These are phyloP conservation scores for Dicyrtomina minuta DNA, from an alignment of 2,888 invertebrate species.

Conservation along the genomic window DNA sequence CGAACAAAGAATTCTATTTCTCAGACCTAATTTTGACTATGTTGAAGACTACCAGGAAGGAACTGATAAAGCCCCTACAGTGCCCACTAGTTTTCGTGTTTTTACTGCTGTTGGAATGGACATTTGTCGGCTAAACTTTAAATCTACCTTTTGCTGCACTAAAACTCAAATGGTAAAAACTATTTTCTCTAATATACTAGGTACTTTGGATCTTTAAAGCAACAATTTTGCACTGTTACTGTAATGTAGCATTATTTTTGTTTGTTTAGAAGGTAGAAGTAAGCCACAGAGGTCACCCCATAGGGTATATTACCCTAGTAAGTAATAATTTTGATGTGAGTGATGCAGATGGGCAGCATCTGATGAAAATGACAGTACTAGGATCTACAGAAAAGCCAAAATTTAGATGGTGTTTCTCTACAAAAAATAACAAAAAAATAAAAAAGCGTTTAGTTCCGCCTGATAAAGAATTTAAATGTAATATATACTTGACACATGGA, in stretches of 20 bases:
- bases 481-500: too few relatives aligned
- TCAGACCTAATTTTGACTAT: conserved; percentile 1
- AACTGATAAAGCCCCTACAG: too few relatives aligned
- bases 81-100: not conserved
- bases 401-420: not conserved
- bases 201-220: too few relatives aligned
- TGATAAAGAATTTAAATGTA: not conserved
- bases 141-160: not conserved
- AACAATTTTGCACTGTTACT: not conserved
- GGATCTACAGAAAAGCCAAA: not conserved
- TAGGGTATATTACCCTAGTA: not conserved
- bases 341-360: not conserved
- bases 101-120: conserved; percentile 15
- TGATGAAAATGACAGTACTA: not conserved
- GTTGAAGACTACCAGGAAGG: not conserved
- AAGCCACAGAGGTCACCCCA: too few relatives aligned
- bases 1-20: conserved; percentile 21
- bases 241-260: not conserved
- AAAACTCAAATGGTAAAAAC: conserved; percentile 3
- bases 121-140: not conserved
- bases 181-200: too few relatives aligned
- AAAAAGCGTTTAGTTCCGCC: not conserved
- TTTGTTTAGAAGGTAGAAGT: not conserved
- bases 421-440: not conserved
- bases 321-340: not conserved